These are phyloP conservation scores for Chrysomallon squamiferum DNA, from an alignment of 1,140 invertebrate species.

Conservation along the genomic window DNA sequence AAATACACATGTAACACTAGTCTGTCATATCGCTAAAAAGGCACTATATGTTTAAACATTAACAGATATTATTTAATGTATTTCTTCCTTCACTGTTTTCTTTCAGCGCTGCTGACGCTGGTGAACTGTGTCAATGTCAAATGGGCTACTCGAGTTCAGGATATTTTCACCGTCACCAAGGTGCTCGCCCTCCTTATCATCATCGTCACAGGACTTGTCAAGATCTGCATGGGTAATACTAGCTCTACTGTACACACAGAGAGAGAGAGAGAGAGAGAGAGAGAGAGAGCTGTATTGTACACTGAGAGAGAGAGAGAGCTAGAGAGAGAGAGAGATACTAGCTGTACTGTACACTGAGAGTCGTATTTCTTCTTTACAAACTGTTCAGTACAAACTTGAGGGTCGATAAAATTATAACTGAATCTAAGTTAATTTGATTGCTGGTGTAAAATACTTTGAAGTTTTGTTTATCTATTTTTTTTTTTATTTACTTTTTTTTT, in stretches of 20 bases:
- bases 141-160: slow-evolving; percentile 58
- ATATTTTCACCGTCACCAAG: slow-evolving; percentile 62
- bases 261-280: not conserved
- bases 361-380: not conserved
- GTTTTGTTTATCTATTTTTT: too few relatives aligned
- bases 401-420: too few relatives aligned
- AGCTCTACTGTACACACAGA: too few relatives aligned
- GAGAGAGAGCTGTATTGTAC: not conserved
- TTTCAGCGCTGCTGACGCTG: slow-evolving; percentile 58
- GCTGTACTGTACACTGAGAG: not conserved
- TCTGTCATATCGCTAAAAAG: too few relatives aligned
- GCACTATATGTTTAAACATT: too few relatives aligned
- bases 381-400: too few relatives aligned
- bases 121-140: slow-evolving; percentile 62
- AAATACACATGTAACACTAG: too few relatives aligned
- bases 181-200: slow-evolving; percentile 60
- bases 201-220: slow-evolving; percentile 60
- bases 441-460: too few relatives aligned
- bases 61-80: too few relatives aligned
- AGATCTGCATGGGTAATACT: slow-evolving; percentile 52
- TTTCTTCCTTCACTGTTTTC: too few relatives aligned
- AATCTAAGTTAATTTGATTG: too few relatives aligned
- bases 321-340: not conserved
- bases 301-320: not conserved
- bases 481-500: too few relatives aligned